These are phyloP conservation scores for Galleria mellonella DNA, from an alignment of 1,140 invertebrate genomes.

Conservation along the genomic window DNA sequence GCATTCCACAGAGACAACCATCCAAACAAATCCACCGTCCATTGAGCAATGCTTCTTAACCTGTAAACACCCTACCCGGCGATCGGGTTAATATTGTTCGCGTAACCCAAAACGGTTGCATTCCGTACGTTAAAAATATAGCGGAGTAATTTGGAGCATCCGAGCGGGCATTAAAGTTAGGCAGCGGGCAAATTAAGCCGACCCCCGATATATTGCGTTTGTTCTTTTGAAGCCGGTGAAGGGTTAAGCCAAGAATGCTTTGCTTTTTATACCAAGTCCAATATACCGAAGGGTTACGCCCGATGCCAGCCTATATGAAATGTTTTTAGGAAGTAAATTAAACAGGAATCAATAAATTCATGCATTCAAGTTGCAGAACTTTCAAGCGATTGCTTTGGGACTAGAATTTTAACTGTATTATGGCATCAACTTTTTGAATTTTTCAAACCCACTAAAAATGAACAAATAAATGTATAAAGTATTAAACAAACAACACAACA, in stretches of 20 bases:
- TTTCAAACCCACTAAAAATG: too few species aligned
- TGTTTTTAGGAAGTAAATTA: slow-evolving; percentile 1
- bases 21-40: neutral
- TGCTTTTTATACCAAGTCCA: slow-evolving; percentile 70
- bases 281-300: slow-evolving; percentile 34
- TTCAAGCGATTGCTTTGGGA: too few species aligned
- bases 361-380: too few species aligned
- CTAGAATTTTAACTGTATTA: too few species aligned
- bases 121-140: slow-evolving; percentile 71
- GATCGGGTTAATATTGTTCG: slow-evolving; percentile 58
- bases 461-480: too few species aligned
- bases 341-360: too few species aligned
- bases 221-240: slow-evolving; percentile 72
- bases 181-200: slow-evolving; percentile 65
- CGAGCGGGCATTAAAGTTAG: slow-evolving; percentile 60
- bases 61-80: slow-evolving; percentile 20
- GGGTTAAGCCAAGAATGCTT: slow-evolving; percentile 75
- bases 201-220: slow-evolving; percentile 72
- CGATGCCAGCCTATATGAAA: slow-evolving; percentile 10
- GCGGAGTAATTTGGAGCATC: slow-evolving; percentile 68
- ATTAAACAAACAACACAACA: too few species aligned
- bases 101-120: slow-evolving; percentile 63
- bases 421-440: too few species aligned
- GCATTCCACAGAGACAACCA: neutral
- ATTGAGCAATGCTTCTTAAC: slow-evolving; percentile 17